Percentiles rank a stretch among this genome's conserved stretches.
Conservation (phyloP, 2,797 vertebrate genomes). For the Coccyzus lansbergi region DNA sequence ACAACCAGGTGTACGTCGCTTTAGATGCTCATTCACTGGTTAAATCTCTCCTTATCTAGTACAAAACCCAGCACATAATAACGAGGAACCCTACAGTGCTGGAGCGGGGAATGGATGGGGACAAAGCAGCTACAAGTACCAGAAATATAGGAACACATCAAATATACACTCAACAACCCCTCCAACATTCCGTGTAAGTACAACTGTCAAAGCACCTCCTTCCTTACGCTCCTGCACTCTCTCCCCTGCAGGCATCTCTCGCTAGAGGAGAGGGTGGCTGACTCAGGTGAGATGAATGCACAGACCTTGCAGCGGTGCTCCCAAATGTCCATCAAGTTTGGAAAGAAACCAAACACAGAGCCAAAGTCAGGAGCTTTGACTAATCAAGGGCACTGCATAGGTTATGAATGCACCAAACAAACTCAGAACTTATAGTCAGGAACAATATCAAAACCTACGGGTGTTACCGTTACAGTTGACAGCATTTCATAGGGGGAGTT, state of each 20-base stretch:
- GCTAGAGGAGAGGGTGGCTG: not conserved
- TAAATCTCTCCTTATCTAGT: not conserved
- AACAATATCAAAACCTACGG: not conserved
- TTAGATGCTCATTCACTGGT: not conserved
- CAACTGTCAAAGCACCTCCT: not conserved
- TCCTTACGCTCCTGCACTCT: not conserved
- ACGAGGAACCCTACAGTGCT: not conserved
- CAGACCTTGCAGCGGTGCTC: not conserved
- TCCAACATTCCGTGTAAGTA: not conserved
- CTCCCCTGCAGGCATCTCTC: not conserved
- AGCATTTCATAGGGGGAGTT: not conserved
- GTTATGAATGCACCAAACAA: not conserved
- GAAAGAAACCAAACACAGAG: not conserved
- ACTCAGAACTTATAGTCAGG: not conserved
- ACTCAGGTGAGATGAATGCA: not conserved
- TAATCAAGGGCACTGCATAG: not conserved
- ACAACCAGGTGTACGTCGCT: fast-evolving
- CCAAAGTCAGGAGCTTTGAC: not conserved
- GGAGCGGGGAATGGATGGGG: not conserved
- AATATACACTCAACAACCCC: not conserved
- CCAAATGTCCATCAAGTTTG: fast-evolving
- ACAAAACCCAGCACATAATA: not conserved
- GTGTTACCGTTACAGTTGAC: not conserved
- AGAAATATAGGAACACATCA: not conserved
- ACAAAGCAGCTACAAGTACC: not conserved